phyloP scores from a whole-genome alignment of 2,888 invertebrate species.

The Glyphotaelius pellucidus region DNA sequence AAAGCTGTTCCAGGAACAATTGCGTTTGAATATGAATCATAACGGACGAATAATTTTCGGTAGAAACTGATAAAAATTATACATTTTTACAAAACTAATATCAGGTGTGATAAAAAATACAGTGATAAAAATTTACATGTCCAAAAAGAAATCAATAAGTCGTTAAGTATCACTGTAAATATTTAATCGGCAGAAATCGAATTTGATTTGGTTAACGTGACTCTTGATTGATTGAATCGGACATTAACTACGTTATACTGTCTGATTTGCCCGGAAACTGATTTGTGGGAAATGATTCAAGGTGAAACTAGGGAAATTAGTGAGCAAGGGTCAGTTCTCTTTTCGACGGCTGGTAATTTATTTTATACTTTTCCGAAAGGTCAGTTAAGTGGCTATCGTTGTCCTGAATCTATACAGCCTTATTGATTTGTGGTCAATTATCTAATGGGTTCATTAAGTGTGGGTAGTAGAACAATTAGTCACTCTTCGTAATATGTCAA shows the following conservation, averaged over 20 bases:
- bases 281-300: not conserved
- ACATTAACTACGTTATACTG: not conserved
- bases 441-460: not conserved
- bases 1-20: not conserved
- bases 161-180: not conserved
- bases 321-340: not conserved
- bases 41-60: not conserved
- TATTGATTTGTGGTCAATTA: not conserved
- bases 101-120: not conserved
- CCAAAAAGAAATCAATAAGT: not conserved
- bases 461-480: not conserved
- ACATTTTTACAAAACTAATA: not conserved
- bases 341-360: not conserved
- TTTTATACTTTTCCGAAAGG: not conserved
- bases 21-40: not conserved
- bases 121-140: not conserved
- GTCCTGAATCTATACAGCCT: not conserved
- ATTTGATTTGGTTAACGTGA: not conserved
- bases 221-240: not conserved
- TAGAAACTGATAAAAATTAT: too few relatives aligned
- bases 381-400: not conserved
- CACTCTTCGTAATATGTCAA: not conserved
- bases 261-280: not conserved
- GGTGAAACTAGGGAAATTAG: not conserved
- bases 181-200: not conserved